phyloP scores from a whole-genome alignment of 92 coral and sea anemone species.

The Porites evermanni region DNA sequence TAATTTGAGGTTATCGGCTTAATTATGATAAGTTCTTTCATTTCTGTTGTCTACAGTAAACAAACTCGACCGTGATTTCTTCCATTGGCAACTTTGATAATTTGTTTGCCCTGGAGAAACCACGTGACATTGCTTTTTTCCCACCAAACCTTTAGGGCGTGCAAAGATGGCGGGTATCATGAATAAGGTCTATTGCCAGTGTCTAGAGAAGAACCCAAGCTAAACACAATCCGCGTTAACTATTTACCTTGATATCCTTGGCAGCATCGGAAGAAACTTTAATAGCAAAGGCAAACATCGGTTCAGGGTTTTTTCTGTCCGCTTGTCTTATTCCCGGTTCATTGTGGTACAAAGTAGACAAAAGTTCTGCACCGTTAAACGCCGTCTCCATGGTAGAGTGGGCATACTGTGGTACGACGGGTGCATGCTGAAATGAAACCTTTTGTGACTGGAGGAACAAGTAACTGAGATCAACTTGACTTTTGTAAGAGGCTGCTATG shows the following conservation, averaged over 20 bases:
- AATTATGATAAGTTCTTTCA: too few species aligned
- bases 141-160: too few species aligned
- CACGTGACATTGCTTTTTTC: too few species aligned
- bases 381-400: slow-evolving; percentile 86
- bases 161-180: too few species aligned
- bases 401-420: slow-evolving; percentile 70
- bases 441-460: slow-evolving; percentile 78
- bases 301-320: slow-evolving; percentile 66
- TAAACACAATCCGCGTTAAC: background rate
- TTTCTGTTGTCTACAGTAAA: too few species aligned
- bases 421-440: slow-evolving; percentile 82
- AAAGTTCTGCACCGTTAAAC: slow-evolving; percentile 92
- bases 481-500: slow-evolving; percentile 90
- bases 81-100: too few species aligned
- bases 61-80: too few species aligned
- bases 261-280: slow-evolving; percentile 79
- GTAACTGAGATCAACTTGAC: slow-evolving; percentile 87
- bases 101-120: too few species aligned
- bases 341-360: slow-evolving; percentile 86
- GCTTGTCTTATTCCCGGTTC: slow-evolving; percentile 78
- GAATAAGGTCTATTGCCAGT: too few species aligned
- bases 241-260: slow-evolving; percentile 83
- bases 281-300: slow-evolving; percentile 90
- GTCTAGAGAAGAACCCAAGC: background rate
- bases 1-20: too few species aligned